A percentile compares a stretch with the other conserved stretches of the same genome.
Evolutionary conservation across 2,888 invertebrate genomes (phyloP).

Genomic region (Eurytoma adleriae): DNA sequence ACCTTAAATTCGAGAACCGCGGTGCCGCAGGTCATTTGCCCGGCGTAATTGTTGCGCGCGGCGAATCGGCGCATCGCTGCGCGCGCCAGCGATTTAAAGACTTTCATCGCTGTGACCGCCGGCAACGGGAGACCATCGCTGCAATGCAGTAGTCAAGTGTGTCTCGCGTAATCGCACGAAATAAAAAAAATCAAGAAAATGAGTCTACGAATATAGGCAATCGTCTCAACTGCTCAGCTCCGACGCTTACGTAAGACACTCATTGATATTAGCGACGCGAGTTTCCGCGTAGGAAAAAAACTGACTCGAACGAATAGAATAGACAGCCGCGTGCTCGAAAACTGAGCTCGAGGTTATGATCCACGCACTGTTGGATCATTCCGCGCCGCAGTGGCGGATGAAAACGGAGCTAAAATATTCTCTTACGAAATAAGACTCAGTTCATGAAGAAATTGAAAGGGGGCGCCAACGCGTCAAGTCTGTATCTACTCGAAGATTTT

Average conservation of each 20-base stretch:
- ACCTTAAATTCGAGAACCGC: background rate
- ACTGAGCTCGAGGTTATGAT: slow-evolving; percentile 1
- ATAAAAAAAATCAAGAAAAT: background rate
- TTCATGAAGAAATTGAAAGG: background rate
- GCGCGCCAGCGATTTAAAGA: slow-evolving; percentile 43
- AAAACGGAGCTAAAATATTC: too few relatives aligned
- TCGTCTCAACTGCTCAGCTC: background rate
- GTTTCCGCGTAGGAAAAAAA: background rate
- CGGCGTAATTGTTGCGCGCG: slow-evolving; percentile 1
- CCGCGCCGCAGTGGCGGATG: background rate
- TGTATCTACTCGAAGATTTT: too few relatives aligned
- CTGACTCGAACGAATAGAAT: background rate
- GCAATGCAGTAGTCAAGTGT: background rate
- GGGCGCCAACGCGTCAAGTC: background rate
- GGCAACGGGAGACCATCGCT: background rate
- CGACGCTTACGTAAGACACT: background rate
- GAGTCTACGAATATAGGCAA: background rate
- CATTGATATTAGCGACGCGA: background rate
- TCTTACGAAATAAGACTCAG: background rate
- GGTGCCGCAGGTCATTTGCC: slow-evolving; percentile 25
- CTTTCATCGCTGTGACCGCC: slow-evolving; percentile 20
- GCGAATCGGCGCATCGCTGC: slow-evolving; percentile 29
- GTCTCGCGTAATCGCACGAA: background rate
- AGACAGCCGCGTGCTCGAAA: background rate
- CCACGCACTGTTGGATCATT: background rate